Evolutionary conservation across 2,113 vertebrate species (phyloP), one percentile per base, ranked within the genome.

Genomic region (Siphamia tubifer): DNA sequence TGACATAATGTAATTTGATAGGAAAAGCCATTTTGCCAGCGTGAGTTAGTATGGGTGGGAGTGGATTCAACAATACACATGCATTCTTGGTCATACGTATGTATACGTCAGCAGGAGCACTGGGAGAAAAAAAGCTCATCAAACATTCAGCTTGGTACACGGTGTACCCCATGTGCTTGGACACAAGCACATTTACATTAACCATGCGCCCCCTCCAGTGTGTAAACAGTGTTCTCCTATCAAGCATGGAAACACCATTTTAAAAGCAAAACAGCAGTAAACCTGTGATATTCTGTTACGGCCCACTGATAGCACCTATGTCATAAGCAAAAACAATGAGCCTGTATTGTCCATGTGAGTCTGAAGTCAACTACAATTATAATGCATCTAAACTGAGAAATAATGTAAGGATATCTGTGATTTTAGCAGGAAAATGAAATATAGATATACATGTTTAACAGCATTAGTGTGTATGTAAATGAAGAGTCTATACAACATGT

Each of bases 1-100:
- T 79, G 85, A 68, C 47, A 56, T 89, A 84, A 90, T 87, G 72
- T 45, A 15, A 72, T 63, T 53, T 74, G 88, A 89, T 73, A 25
- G 83, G 77, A 79, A 77, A 81, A 82, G 81, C 84, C 77, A 83
- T 47, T 74, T 56, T 63, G 55, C 21, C 56, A 8, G 30, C 4
- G 51, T 16, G 56, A 53, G 40, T 36, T 44, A 11, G 40, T 42
- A 21, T 34, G 27, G 21, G 47, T 27, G 68, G 66, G 45, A 25
- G 75, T 62, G 61, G 45, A 27, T 8, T 8, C 34, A 57, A 74
- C 43, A 74, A 79, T 47, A 19, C 49, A 63, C 6, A 28, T 38
- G 27, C 35, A 55, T 63, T 62, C 47, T 64, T 38, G 1, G 20
- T 51, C 58, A n/a, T n/a, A n/a, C n/a, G 56, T 36, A 40, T 30